phyloP scores from a whole-genome alignment of 2,888 invertebrate species.

The Entomobrya multifasciata region DNA sequence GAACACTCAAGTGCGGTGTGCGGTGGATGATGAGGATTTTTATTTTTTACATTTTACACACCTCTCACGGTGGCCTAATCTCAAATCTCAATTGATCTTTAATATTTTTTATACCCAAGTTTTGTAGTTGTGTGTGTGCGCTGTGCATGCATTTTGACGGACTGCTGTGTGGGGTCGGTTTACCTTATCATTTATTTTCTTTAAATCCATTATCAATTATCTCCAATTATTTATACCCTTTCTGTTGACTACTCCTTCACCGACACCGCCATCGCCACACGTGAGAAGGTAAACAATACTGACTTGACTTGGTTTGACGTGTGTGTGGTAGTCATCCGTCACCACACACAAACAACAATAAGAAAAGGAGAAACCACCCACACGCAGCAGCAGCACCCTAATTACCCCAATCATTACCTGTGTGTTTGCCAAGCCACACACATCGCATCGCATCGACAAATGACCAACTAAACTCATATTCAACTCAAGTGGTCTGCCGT shows the following conservation, averaged over 20 bases:
- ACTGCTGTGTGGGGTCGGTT: constrained; percentile 9
- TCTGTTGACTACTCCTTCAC: neutral
- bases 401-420: constrained; percentile 14
- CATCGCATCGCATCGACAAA: neutral
- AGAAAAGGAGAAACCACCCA: constrained; percentile 28
- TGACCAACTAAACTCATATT: neutral
- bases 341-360: constrained; percentile 46
- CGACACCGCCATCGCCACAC: neutral
- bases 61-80: constrained; percentile 15
- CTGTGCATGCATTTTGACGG: no score
- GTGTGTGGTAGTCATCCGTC: neutral
- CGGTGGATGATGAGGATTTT: neutral
- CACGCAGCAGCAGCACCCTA: constrained; percentile 27
- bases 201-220: constrained; percentile 63
- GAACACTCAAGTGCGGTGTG: no score
- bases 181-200: neutral
- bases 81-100: neutral
- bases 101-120: neutral
- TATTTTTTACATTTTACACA: neutral
- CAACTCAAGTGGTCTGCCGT: neutral
- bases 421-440: constrained; percentile 38
- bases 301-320: neutral
- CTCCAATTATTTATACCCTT: constrained; percentile 45
- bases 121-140: constrained; percentile 3
- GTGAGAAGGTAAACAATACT: constrained; percentile 25